phyloP scores from a whole-genome alignment of 2,113 vertebrate species.

The Typhlomys cinereus region DNA sequence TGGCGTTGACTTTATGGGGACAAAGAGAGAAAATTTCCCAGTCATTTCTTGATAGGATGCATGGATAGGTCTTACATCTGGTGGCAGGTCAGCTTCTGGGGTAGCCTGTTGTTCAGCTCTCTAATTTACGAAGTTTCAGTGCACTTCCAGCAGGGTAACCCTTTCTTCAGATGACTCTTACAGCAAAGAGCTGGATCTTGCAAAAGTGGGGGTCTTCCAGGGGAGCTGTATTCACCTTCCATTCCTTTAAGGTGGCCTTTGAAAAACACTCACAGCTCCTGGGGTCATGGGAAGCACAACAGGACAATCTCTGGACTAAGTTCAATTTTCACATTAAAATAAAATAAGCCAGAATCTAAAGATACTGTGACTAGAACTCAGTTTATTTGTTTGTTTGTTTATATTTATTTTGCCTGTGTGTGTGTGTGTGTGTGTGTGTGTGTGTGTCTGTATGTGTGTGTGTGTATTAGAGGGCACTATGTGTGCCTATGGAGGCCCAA shows the following conservation, averaged over 20 bases:
- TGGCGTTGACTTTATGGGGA: background rate
- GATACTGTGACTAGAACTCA: background rate
- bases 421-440: too few relatives aligned
- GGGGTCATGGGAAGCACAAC: background rate
- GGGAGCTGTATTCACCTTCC: background rate
- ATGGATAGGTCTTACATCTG: background rate
- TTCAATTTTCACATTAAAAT: background rate
- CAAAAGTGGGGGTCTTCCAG: background rate
- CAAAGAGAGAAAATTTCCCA: background rate
- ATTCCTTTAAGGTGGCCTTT: background rate
- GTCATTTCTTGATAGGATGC: rapidly evolving
- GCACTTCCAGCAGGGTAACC: background rate
- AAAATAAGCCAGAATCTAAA: background rate
- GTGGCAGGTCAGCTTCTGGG: background rate
- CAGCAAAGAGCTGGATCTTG: background rate
- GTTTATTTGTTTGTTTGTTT: too few relatives aligned
- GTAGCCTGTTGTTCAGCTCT: background rate
- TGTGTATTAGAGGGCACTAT: too few relatives aligned
- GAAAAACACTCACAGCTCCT: background rate
- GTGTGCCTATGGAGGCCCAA: too few relatives aligned
- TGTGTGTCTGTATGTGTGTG: too few relatives aligned
- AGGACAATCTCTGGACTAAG: background rate
- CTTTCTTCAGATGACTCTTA: background rate
- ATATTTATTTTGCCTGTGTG: too few relatives aligned
- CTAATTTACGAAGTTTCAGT: background rate